Conservation (phyloP, 92 coral and sea anemone genomes). For the Metridium senile region DNA sequence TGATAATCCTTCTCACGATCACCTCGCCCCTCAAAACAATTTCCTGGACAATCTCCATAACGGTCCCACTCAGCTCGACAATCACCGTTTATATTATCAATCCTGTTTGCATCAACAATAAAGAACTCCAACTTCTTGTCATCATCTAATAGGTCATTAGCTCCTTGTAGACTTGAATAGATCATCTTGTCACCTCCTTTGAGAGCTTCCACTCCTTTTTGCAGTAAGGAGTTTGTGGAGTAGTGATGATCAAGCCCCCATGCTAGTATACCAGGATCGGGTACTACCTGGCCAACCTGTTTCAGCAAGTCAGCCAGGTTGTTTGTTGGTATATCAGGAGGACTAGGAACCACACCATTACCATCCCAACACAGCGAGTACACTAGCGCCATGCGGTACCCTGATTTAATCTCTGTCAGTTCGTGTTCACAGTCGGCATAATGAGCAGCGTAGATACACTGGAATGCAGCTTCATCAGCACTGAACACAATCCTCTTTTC, state of each 20-base stretch:
- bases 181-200: conserved; percentile 40
- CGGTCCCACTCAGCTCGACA: background rate
- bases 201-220: conserved; percentile 18
- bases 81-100: conserved; percentile 12
- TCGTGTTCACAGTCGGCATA: conserved; percentile 60
- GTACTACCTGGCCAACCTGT: conserved; percentile 21
- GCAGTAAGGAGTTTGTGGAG: conserved; percentile 32
- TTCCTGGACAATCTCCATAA: conserved; percentile 4
- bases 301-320: conserved; percentile 14
- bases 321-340: conserved; percentile 34
- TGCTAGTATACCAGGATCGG: conserved; percentile 20
- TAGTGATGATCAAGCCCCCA: conserved; percentile 40
- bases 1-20: conserved; percentile 17
- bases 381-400: conserved; percentile 50
- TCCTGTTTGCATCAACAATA: conserved; percentile 32
- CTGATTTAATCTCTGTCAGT: conserved; percentile 32
- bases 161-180: conserved; percentile 23
- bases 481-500: conserved; percentile 28
- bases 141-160: conserved; percentile 25
- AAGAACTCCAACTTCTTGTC: conserved; percentile 36
- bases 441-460: conserved; percentile 48
- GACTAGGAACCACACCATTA: conserved; percentile 36
- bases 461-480: conserved; percentile 28
- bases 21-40: conserved; percentile 14
- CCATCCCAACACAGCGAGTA: conserved; percentile 47